phyloP scores from a whole-genome alignment of 1,140 invertebrate genomes.

The Drosophila virilis region DNA sequence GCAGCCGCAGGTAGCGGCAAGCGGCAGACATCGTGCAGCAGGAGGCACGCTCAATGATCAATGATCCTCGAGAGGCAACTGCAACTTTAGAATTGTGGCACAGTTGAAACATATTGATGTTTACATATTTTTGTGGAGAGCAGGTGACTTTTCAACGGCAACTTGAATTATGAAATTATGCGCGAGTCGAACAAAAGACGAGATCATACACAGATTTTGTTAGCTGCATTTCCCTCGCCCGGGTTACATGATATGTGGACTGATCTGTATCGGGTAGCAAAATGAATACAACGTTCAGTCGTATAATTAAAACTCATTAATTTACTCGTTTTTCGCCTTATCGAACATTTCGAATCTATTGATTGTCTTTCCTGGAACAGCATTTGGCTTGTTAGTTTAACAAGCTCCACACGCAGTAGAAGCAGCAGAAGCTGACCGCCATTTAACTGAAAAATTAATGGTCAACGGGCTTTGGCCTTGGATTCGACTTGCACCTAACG shows the following conservation, averaged over 20 bases:
- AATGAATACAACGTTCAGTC: slow-evolving; percentile 6
- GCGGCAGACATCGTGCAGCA: slow-evolving; percentile 29
- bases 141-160: slow-evolving; percentile 57
- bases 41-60: slow-evolving; percentile 62
- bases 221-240: not conserved
- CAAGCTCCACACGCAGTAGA: slow-evolving; percentile 31
- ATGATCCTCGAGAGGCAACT: slow-evolving; percentile 45
- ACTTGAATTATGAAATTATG: slow-evolving; percentile 71
- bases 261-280: slow-evolving; percentile 51
- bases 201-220: slow-evolving; percentile 33
- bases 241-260: slow-evolving; percentile 57
- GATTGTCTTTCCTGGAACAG: slow-evolving; percentile 67
- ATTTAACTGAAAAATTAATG: slow-evolving; percentile 75
- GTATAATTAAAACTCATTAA: slow-evolving; percentile 78
- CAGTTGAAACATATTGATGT: slow-evolving; percentile 5
- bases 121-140: not conserved
- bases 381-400: slow-evolving; percentile 64
- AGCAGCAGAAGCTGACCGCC: slow-evolving; percentile 16
- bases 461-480: slow-evolving; percentile 47
- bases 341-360: slow-evolving; percentile 55
- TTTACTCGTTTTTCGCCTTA: slow-evolving; percentile 45
- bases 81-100: slow-evolving; percentile 32
- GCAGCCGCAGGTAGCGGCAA: slow-evolving; percentile 60
- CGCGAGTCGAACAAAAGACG: slow-evolving; percentile 38
- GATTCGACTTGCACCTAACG: slow-evolving; percentile 26